These are phyloP conservation scores for Saturnia japonica DNA, from an alignment of 2,888 invertebrate genomes.

Conservation along the genomic window DNA sequence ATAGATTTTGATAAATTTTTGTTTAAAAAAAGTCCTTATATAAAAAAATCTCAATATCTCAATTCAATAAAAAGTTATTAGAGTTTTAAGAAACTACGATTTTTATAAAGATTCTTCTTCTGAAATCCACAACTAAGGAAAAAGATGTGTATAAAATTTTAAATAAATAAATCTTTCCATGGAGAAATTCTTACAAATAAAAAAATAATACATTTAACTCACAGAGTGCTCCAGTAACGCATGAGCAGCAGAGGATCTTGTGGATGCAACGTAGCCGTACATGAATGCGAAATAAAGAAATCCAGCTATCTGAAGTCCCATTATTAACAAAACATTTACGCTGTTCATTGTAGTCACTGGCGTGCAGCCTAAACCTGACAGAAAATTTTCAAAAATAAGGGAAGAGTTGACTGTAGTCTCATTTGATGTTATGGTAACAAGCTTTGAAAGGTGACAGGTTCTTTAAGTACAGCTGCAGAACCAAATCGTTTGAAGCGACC, in stretches of 20 bases:
- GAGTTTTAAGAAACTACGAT: no score
- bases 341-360: constrained; percentile 46
- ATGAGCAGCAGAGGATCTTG: constrained; percentile 58
- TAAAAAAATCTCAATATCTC: no score
- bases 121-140: no score
- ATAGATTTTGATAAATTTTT: no score
- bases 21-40: no score
- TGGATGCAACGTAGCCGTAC: constrained; percentile 72
- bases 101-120: no score
- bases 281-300: constrained; percentile 70
- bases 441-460: no score
- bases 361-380: constrained; percentile 64
- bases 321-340: constrained; percentile 54
- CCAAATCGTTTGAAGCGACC: no score
- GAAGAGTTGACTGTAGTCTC: no score
- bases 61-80: no score
- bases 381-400: neutral
- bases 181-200: neutral
- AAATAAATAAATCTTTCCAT: neutral
- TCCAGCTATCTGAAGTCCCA: constrained; percentile 55
- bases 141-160: neutral
- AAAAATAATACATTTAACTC: constrained; percentile 29
- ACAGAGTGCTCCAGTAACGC: constrained; percentile 68
- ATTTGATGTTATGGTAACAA: no score
- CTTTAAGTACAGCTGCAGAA: no score